Conservation (phyloP, 2,888 invertebrate genomes). For the Rotaria socialis region DNA sequence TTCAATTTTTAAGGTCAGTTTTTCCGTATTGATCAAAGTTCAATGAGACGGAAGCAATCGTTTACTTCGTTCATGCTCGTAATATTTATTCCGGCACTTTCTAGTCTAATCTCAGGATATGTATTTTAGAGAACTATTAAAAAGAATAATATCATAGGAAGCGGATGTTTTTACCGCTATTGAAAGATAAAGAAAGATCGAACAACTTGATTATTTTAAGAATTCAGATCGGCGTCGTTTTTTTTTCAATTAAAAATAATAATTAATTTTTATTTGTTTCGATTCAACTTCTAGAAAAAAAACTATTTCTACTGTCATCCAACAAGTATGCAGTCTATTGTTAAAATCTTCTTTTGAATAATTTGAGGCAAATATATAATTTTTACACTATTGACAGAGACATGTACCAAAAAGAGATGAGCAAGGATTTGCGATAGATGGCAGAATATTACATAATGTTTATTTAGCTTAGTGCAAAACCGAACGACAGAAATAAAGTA, state of each 20-base stretch:
- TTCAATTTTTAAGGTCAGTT: background rate
- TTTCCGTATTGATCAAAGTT: background rate
- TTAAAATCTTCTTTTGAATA: too few relatives aligned
- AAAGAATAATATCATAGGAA: background rate
- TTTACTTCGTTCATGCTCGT: background rate
- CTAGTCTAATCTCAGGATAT: background rate
- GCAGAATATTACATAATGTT: background rate
- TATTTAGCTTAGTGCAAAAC: background rate
- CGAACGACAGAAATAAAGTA: background rate
- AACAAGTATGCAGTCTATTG: too few relatives aligned
- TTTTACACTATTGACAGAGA: too few relatives aligned
- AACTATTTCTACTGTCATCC: too few relatives aligned
- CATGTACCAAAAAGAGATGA: too few relatives aligned
- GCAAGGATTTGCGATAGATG: background rate
- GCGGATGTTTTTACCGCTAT: background rate
- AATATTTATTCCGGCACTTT: constrained; percentile 18
- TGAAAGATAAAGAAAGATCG: background rate
- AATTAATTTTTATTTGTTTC: too few relatives aligned
- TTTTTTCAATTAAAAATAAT: too few relatives aligned
- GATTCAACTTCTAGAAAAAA: too few relatives aligned
- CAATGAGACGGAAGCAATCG: background rate
- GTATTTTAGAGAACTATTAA: background rate
- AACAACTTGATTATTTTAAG: too few relatives aligned
- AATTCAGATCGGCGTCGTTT: too few relatives aligned
- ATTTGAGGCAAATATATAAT: too few relatives aligned